Evolutionary conservation across 2,797 vertebrate genomes (phyloP), one percentile per base, ranked within the genome.

Genomic region (Morelia viridis): DNA sequence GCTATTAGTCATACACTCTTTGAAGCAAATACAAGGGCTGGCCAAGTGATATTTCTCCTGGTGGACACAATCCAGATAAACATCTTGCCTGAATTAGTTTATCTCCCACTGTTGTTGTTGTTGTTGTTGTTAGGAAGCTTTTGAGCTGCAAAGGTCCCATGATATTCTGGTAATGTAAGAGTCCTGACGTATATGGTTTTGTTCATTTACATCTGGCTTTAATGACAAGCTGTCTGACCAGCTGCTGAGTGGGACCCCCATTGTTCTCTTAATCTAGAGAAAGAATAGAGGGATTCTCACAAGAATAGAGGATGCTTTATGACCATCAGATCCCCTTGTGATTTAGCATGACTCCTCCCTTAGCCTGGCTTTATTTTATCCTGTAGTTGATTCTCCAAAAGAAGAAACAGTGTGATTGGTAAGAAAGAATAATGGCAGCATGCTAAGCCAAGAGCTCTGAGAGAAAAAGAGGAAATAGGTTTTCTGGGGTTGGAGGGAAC

Each of bases 1-100:
- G 57, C 15, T 26, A 53, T 98, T 98, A 94, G 97, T 97, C 94
- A 97, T 98, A 68, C 96, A 35, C 96, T 98, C 89, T 98, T 94
- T 96, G 53, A 24, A 87, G 31, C 5, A 24, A 64, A 60, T 24
- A 19, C 26, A 71, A 90, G 60, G 17, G 46, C 85, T 92, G 92
- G 84, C 24, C 10, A 50, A 88, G 35, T 35, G 10, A 26, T 41
- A 76, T 50, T 84, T 86, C 28, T 46, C 84, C n/a, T 22, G n/a
- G 24, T 58, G 31, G 22, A 50, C 28, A 46, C 11, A 46, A 89
- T 19, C 71, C 92, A 50, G 60, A 91, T 61, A 84, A 92, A n/a
- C 83, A 62, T 58, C 50, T 60, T 84, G 15, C 53, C 65, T 92
- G 83, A 80, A 89, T 76, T 86, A 60, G 60, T 46, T 50, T 58